Evolutionary conservation across 2,888 invertebrate genomes (phyloP), one percentile per base, ranked within the genome.

Genomic region (Drosophila rellima): DNA sequence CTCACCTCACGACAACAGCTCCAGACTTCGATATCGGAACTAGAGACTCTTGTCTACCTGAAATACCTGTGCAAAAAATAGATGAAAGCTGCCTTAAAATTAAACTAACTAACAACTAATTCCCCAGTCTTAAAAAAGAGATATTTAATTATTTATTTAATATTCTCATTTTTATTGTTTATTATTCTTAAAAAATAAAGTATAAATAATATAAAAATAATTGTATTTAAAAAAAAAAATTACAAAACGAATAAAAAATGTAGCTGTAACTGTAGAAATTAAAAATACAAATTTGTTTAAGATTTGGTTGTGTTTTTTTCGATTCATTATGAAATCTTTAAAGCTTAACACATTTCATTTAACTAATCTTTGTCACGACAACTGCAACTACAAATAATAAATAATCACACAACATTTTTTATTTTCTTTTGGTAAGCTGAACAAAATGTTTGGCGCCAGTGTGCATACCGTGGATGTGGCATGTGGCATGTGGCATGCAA

Each of bases 401-500:
- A 62, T 33, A 42, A 37, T 20, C 20, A 33, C 23, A 44, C 33
- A 70, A 67, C 56, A 69, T 63, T 69, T 75, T 20, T 26, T 7
- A 0, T 26, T 23, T 26, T 26, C 7, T 20, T 69, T 75, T 63
- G 55, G 50, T 74, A 72, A 80, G 87, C 70, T 69, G 60, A 71
- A 70, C 88, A 80, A 85, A 85, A 74, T 80, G 82, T 75, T 88
- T 86, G 65, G 75, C 86, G 62, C 70, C 78, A 71, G 62, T 67
- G 35, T 69, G 64, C 75, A 67, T 63, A 79, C 65, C 67, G 70
- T n/a, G 13, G 13, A 33, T 33, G 33, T 29, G 48, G 78, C 80
- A 75, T 10, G 31, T 67, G 74, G 72, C 80, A 75, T 71, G 78
- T 66, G 73, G 87, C 78, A 82, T 82, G 81, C 78, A 75, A 80